Percentiles rank a stretch among this genome's conserved stretches.
Evolutionary conservation across 2,113 vertebrate species (phyloP).

Genomic region (Hyperopisus bebe): DNA sequence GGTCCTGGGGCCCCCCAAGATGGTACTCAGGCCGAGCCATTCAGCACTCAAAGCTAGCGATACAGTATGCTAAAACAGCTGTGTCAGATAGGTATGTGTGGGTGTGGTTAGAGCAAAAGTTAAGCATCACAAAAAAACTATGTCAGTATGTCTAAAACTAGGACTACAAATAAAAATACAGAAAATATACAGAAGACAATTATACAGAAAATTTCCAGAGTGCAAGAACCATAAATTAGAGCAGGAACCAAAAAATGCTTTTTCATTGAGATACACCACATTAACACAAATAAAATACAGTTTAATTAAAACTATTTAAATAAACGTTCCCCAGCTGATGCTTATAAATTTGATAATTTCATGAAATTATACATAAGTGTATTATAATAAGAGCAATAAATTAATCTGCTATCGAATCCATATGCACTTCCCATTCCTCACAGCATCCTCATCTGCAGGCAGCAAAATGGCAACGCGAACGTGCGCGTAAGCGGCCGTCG

Average conservation of each 20-base stretch:
- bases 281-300: neutral
- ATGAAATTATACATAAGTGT: neutral
- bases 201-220: neutral
- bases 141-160: neutral
- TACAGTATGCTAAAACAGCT: neutral
- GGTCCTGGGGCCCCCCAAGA: neutral
- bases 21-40: neutral
- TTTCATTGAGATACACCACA: neutral
- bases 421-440: neutral
- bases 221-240: neutral
- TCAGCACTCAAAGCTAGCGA: neutral
- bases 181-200: neutral
- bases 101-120: neutral
- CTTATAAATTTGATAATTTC: neutral
- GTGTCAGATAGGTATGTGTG: neutral
- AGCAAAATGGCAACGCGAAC: conserved; percentile 5
- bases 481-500: conserved; percentile 10
- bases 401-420: neutral
- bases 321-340: neutral
- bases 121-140: neutral
- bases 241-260: neutral
- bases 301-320: neutral
- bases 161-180: neutral
- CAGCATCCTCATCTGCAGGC: neutral
- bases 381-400: neutral